Percentiles rank a stretch among this genome's conserved stretches.
These are phyloP conservation scores for Carassius auratus DNA, from an alignment of 2,113 vertebrate species.

Conservation along the genomic window DNA sequence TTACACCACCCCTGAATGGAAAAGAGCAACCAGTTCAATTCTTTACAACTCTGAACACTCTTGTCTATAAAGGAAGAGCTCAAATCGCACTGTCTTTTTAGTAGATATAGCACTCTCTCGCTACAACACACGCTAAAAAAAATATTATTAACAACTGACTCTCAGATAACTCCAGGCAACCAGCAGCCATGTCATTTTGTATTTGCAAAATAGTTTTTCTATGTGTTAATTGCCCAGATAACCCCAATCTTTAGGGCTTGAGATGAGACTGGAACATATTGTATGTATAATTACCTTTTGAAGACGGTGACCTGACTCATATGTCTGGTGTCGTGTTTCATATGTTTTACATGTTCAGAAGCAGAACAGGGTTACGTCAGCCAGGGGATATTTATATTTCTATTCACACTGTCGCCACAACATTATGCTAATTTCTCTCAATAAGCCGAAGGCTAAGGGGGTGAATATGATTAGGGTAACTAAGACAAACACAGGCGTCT, in stretches of 20 bases:
- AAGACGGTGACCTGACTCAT: background rate
- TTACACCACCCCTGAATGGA: background rate
- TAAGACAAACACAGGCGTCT: slow-evolving; percentile 49
- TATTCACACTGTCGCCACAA: background rate
- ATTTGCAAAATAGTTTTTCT: background rate
- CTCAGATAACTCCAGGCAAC: background rate
- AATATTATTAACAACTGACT: slow-evolving; percentile 24
- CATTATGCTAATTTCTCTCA: slow-evolving; percentile 53
- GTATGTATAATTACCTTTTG: background rate
- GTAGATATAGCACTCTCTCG: background rate
- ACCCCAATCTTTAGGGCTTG: background rate
- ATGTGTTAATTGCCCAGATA: background rate
- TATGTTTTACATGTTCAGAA: background rate
- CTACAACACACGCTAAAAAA: background rate
- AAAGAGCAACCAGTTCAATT: background rate
- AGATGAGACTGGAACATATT: background rate
- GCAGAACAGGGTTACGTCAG: slow-evolving; percentile 2
- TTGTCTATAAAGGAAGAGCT: background rate
- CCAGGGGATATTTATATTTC: too few relatives aligned
- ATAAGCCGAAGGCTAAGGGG: slow-evolving; percentile 42
- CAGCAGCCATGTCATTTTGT: background rate
- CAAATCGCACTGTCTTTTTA: background rate
- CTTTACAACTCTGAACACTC: background rate
- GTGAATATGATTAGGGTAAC: slow-evolving; percentile 49
- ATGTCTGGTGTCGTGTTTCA: background rate